These are phyloP conservation scores for Leptoteleia sp. DNA, from an alignment of 1,140 invertebrate genomes.

Conservation along the genomic window DNA sequence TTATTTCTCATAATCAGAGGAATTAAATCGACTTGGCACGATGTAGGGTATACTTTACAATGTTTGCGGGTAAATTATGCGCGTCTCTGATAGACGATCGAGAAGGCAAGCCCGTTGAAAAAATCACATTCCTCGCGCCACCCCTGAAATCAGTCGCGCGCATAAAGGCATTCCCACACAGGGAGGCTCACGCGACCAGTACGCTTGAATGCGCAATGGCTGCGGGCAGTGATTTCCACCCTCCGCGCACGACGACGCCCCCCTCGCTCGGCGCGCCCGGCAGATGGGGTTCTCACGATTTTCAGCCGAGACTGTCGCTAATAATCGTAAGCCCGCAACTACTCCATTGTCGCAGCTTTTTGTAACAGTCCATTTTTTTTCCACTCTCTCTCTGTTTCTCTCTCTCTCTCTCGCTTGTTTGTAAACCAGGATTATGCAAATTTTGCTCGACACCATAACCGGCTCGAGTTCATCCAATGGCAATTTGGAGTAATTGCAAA, in stretches of 20 bases:
- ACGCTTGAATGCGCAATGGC: slow-evolving; percentile 76
- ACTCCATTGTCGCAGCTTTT: slow-evolving; percentile 53
- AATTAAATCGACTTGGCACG: no score
- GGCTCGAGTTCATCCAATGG: slow-evolving; percentile 49
- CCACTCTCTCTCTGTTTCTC: no score
- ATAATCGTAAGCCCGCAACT: slow-evolving; percentile 69
- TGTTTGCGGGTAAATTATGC: slow-evolving; percentile 25
- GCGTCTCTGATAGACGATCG: slow-evolving; percentile 36
- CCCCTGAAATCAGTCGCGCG: slow-evolving; percentile 73
- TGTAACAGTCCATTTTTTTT: no score
- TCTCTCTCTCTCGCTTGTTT: slow-evolving; percentile 42
- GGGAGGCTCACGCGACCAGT: slow-evolving; percentile 73
- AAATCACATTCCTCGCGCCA: slow-evolving; percentile 74
- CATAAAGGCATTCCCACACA: slow-evolving; percentile 76
- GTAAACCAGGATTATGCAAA: slow-evolving; percentile 62
- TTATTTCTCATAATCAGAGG: no score
- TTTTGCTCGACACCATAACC: slow-evolving; percentile 40
- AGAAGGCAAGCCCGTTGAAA: slow-evolving; percentile 55
- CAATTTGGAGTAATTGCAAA: slow-evolving; percentile 59
- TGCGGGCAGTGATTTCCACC: slow-evolving; percentile 78
- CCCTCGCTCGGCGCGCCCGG: slow-evolving; percentile 49
- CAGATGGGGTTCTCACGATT: slow-evolving; percentile 79
- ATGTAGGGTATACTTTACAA: no score
- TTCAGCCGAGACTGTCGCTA: slow-evolving; percentile 59
- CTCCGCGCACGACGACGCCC: slow-evolving; percentile 70